phyloP scores from a whole-genome alignment of 30 jellyfish, hydroid and myxozoan genomes.

The Aurelia sp. region DNA sequence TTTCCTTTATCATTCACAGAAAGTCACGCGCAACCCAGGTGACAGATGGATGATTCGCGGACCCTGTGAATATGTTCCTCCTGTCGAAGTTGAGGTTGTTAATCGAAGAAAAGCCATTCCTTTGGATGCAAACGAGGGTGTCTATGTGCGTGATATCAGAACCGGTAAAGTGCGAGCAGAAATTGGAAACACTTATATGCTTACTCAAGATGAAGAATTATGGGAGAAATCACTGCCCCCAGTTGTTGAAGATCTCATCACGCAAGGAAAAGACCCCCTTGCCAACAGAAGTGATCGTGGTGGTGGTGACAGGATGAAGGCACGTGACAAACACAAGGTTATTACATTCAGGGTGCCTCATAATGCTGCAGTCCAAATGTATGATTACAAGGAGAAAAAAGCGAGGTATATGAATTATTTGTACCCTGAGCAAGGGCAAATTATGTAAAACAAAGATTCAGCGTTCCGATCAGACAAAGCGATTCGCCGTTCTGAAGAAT shows the following conservation, averaged over 20 bases:
- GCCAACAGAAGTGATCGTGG: constrained; percentile 93
- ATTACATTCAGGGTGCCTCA: constrained; percentile 96
- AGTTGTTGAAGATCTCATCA: constrained; percentile 93
- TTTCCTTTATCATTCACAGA: constrained; percentile 4
- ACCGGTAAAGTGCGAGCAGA: constrained; percentile 97
- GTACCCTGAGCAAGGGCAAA: background rate
- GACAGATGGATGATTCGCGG: constrained; percentile 99
- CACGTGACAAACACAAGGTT: constrained; percentile 91
- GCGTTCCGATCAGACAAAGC: too few species aligned
- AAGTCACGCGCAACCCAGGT: constrained; percentile 83
- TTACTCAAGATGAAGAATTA: constrained; percentile 93
- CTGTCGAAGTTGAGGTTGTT: constrained; percentile 97
- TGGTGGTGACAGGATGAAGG: constrained; percentile 29
- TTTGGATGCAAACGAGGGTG: constrained; percentile 99
- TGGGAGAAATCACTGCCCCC: constrained; percentile 97
- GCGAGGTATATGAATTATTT: constrained; percentile 74
- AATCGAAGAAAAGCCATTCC: constrained; percentile 95
- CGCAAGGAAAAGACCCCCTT: constrained; percentile 91
- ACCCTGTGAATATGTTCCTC: constrained; percentile 98
- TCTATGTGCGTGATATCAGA: constrained; percentile 90
- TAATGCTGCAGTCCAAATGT: constrained; percentile 96
- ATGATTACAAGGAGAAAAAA: constrained; percentile 96
- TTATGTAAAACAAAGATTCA: too few species aligned
- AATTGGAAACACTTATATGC: constrained; percentile 95
- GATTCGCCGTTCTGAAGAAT: too few species aligned